Conservation (phyloP, 2,888 invertebrate genomes). For the Cartodere bifasciata region DNA sequence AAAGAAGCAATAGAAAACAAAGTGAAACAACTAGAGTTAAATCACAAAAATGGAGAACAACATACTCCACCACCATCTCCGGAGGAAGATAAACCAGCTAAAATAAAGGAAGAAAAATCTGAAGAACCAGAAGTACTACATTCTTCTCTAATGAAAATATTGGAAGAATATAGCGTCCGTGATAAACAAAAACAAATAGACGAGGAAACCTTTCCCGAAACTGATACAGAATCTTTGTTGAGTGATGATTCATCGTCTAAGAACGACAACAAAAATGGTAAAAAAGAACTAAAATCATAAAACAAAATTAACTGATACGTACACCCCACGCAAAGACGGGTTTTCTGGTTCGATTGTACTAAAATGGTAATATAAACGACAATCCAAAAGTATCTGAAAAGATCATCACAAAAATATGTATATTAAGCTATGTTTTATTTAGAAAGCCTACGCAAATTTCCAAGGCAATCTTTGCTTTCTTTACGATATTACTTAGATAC, state of each 20-base stretch:
- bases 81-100: conserved; percentile 12
- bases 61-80: conserved; percentile 26
- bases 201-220: conserved; percentile 5
- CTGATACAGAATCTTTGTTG: background rate
- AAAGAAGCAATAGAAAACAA: conserved; percentile 1
- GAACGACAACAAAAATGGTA: conserved; percentile 7
- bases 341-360: no score
- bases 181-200: conserved; percentile 16
- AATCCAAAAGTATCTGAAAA: no score
- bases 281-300: no score
- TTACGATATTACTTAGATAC: no score
- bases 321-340: no score
- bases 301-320: no score
- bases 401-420: no score
- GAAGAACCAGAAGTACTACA: conserved; percentile 27
- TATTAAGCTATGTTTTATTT: no score
- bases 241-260: conserved; percentile 1
- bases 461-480: no score
- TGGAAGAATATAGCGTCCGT: conserved; percentile 29
- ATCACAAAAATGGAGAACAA: no score
- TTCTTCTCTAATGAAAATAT: conserved; percentile 30
- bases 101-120: conserved; percentile 6
- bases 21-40: background rate
- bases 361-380: no score
- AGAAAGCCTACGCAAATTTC: no score